Evolutionary conservation across 2,888 invertebrate species (phyloP).

Genomic region (Cremastinae sp.): DNA sequence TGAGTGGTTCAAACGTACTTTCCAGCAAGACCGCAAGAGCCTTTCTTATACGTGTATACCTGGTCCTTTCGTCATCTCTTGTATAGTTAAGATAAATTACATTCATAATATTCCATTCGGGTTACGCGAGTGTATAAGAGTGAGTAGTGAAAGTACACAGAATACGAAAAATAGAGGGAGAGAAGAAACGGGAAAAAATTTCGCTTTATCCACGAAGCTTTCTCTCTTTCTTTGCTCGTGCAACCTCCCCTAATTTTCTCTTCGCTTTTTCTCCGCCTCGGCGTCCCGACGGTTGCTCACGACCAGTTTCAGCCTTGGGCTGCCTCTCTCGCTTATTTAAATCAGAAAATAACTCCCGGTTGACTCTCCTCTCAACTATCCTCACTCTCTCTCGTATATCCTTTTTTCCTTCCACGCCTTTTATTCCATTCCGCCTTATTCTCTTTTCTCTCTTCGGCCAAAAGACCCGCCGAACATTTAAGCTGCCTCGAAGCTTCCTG

Average conservation of each 20-base stretch:
- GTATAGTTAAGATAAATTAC: slow-evolving; percentile 73
- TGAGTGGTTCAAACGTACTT: slow-evolving; percentile 74
- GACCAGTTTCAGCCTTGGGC: slow-evolving; percentile 43
- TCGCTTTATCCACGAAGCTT: slow-evolving; percentile 39
- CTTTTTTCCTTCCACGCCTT: slow-evolving; percentile 32
- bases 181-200: slow-evolving; percentile 33
- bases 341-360: slow-evolving; percentile 72
- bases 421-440: slow-evolving; percentile 10
- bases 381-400: slow-evolving; percentile 5
- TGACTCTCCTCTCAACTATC: slow-evolving; percentile 42
- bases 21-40: slow-evolving; percentile 56
- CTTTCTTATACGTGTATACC: slow-evolving; percentile 50
- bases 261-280: slow-evolving; percentile 1
- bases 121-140: slow-evolving; percentile 15
- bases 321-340: slow-evolving; percentile 71
- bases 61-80: slow-evolving; percentile 72
- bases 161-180: slow-evolving; percentile 2
- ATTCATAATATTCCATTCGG: slow-evolving; percentile 72
- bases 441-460: background rate
- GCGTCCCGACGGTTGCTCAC: slow-evolving; percentile 32
- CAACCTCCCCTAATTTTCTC: slow-evolving; percentile 22
- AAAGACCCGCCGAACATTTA: slow-evolving; percentile 61
- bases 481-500: slow-evolving; percentile 26
- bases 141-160: background rate
- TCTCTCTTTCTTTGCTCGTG: slow-evolving; percentile 30